Evolutionary conservation across 23 tunicate species (phyloP).

Genomic region (Trididemnum clinides): DNA sequence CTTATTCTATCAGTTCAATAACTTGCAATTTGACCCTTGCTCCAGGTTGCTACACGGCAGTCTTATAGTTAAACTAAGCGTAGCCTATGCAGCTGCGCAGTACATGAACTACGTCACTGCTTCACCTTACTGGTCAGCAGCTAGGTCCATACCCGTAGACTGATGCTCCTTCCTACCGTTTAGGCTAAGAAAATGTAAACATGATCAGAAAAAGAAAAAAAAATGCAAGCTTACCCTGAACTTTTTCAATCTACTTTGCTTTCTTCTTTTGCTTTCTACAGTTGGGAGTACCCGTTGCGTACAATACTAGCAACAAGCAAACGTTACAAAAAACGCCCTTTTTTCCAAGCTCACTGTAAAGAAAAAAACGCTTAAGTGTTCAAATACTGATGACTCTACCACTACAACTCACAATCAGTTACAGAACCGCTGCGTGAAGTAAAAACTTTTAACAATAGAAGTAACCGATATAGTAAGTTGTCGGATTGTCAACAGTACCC

Average conservation of each 20-base stretch:
- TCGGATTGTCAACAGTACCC: not conserved
- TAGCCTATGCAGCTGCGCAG: too few species aligned
- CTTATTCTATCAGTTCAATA: too few species aligned
- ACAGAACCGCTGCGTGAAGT: not conserved
- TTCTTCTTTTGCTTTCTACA: not conserved
- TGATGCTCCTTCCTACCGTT: too few species aligned
- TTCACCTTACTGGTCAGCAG: too few species aligned
- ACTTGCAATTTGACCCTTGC: too few species aligned
- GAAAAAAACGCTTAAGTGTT: constrained; percentile 17
- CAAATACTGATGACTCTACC: not conserved
- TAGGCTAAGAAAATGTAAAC: not conserved
- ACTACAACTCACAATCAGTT: not conserved
- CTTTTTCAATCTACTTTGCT: not conserved
- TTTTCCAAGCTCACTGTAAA: constrained; percentile 12
- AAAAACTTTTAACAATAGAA: not conserved
- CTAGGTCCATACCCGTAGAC: too few species aligned
- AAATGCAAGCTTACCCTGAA: not conserved
- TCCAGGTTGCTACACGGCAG: too few species aligned
- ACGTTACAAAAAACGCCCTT: constrained; percentile 41
- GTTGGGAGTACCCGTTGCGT: not conserved
- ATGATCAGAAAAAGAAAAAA: not conserved
- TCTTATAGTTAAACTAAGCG: too few species aligned
- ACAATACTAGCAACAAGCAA: not conserved
- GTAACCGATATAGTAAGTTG: not conserved
- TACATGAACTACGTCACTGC: too few species aligned